These are phyloP conservation scores for Apis cerana DNA, from an alignment of 1,140 invertebrate genomes.

Conservation along the genomic window DNA sequence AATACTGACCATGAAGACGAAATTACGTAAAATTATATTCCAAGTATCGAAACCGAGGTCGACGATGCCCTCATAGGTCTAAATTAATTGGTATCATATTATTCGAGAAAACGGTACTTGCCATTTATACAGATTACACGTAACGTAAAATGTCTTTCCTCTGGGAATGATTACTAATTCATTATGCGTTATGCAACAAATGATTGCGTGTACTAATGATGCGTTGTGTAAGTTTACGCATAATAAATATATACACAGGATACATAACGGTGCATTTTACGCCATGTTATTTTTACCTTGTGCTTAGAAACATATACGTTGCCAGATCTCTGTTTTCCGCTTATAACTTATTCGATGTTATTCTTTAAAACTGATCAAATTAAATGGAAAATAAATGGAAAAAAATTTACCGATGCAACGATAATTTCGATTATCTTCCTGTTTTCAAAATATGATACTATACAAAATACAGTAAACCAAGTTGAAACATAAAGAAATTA, in stretches of 20 bases:
- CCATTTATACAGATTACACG: conserved; percentile 40
- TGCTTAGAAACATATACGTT: conserved; percentile 5
- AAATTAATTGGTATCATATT: conserved; percentile 32
- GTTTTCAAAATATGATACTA: background rate
- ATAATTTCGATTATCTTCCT: background rate
- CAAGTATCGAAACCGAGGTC: conserved; percentile 17
- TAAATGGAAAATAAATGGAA: background rate
- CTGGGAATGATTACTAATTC: conserved; percentile 42
- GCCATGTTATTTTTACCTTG: conserved; percentile 14
- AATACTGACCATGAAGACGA: conserved; percentile 29
- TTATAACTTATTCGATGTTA: background rate
- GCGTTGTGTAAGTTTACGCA: conserved; percentile 50
- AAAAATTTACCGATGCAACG: too few relatives aligned
- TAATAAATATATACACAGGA: conserved; percentile 43
- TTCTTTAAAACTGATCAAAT: background rate
- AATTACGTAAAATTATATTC: conserved; percentile 37
- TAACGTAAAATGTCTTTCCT: conserved; percentile 29
- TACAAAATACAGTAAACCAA: background rate
- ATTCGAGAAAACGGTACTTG: conserved; percentile 37
- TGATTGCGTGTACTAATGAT: conserved; percentile 43
- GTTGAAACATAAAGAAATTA: conserved; percentile 27
- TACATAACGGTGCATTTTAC: conserved; percentile 44
- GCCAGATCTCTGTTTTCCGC: background rate
- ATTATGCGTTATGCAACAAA: conserved; percentile 47
- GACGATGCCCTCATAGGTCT: background rate